Base-by-base conservation (phyloP, 2,113 vertebrate species). In the Apeltes quadracus region DNA sequence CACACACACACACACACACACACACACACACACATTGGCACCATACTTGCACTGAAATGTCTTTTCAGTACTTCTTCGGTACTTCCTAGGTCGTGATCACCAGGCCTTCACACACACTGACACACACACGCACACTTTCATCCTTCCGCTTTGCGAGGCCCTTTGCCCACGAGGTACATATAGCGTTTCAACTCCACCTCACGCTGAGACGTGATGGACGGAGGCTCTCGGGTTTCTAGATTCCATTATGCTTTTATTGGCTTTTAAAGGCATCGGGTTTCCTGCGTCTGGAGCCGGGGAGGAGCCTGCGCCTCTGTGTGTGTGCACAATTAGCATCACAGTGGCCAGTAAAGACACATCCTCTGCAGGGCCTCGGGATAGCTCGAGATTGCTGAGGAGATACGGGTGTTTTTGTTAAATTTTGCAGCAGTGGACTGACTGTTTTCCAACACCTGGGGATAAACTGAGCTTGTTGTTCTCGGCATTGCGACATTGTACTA, bases 161-260 rank as follows among this genome's bases (percentile, higher is more conserved):
- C 38, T n/a, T n/a, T n/a, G n/a, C n/a, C n/a, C 83, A 78, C 73
- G 80, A 89, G 84, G 75, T 75, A 64, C 85, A 83, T 83, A 81
- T 88, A 87, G 74, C 68, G 5, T 90, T 87, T 84, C 87, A 87
- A 62, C 68, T 82, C 57, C 51, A 72, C 78, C 84, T 85, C 85
- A 75, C 15, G 71, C 78, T 82, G 65, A 36, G 85, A 72, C 55
- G 78, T 79, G 90, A 90, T 88, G 86, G 85, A 83, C 79, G 61
- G 73, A 75, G 79, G 82, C 79, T 74, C 86, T 87, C 79, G 5
- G 75, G 84, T 88, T 88, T 84, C 91, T 76, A 87, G 84, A 89
- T 91, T 88, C 90, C 91, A 91, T 92, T 90, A 91, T 92, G 86
- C 81, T 88, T 91, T 91, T 88, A 92, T 92, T 91, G 89, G 88